These are phyloP conservation scores for Cylloceria caligata DNA, from an alignment of 2,888 invertebrate genomes.

Conservation along the genomic window DNA sequence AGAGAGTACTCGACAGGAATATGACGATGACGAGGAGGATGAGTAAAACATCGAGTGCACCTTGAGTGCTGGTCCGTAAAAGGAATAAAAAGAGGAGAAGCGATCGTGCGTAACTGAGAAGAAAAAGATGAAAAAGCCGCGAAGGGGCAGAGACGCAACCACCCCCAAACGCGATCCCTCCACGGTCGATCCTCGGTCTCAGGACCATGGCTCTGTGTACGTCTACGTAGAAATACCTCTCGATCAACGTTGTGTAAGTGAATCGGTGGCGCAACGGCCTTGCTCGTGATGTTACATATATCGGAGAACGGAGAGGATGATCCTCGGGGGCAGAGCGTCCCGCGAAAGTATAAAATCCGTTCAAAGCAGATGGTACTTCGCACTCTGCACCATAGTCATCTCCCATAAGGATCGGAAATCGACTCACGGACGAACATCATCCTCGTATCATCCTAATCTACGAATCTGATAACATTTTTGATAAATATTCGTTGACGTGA, in stretches of 20 bases:
- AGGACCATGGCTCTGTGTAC: constrained; percentile 24
- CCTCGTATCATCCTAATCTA: background rate
- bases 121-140: constrained; percentile 7
- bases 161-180: constrained; percentile 64
- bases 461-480: background rate
- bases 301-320: constrained; percentile 76
- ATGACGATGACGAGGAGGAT: constrained; percentile 23
- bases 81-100: constrained; percentile 28
- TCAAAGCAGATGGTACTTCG: constrained; percentile 80
- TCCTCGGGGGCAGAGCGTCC: constrained; percentile 70
- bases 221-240: constrained; percentile 24
- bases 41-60: background rate
- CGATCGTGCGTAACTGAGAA: constrained; percentile 54
- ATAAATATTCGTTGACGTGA: background rate
- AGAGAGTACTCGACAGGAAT: constrained; percentile 16
- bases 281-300: constrained; percentile 82
- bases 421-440: constrained; percentile 25
- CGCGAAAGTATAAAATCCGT: constrained; percentile 81
- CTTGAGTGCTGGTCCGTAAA: constrained; percentile 19
- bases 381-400: constrained; percentile 79
- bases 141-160: constrained; percentile 49
- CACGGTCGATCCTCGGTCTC: constrained; percentile 46
- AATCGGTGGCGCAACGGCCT: constrained; percentile 81
- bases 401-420: constrained; percentile 73
- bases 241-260: constrained; percentile 69